These are phyloP conservation scores for Drosophila villosipedis DNA, from an alignment of 2,888 invertebrate species.

Conservation along the genomic window DNA sequence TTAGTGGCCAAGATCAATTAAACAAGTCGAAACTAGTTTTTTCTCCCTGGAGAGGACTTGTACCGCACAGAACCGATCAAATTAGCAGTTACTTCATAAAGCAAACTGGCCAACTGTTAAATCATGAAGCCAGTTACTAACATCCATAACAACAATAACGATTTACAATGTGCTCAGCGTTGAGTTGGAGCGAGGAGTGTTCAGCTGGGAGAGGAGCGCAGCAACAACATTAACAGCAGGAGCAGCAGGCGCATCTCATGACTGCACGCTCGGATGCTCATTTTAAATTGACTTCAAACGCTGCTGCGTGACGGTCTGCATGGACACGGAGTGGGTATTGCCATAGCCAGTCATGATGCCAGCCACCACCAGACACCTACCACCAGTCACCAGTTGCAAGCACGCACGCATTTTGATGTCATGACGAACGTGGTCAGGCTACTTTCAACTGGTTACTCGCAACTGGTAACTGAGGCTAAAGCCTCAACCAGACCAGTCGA, in stretches of 20 bases:
- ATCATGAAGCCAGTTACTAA: constrained; percentile 60
- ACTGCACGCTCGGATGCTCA: constrained; percentile 80
- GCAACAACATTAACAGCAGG: constrained; percentile 2
- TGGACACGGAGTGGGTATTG: constrained; percentile 58
- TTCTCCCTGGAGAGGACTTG: constrained; percentile 14
- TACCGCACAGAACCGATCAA: constrained; percentile 65
- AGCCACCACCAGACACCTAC: neutral
- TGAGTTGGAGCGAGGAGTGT: neutral
- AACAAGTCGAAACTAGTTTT: constrained; percentile 55
- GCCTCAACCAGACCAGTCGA: neutral
- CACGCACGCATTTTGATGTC: constrained; percentile 76
- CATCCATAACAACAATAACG: constrained; percentile 71
- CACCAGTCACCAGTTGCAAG: constrained; percentile 43
- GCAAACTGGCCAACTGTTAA: constrained; percentile 69
- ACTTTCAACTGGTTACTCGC: constrained; percentile 31
- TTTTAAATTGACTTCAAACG: constrained; percentile 82
- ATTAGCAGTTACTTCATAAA: constrained; percentile 79
- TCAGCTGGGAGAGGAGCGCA: neutral
- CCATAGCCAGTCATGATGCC: constrained; percentile 12
- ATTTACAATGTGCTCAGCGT: constrained; percentile 29
- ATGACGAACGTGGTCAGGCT: constrained; percentile 72
- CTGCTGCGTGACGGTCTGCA: constrained; percentile 79
- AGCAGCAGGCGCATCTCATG: constrained; percentile 71
- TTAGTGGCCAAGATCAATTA: constrained; percentile 64
- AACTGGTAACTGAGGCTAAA: neutral